Conservation (phyloP, 2,113 vertebrate species). For the Aramus guarauna region DNA sequence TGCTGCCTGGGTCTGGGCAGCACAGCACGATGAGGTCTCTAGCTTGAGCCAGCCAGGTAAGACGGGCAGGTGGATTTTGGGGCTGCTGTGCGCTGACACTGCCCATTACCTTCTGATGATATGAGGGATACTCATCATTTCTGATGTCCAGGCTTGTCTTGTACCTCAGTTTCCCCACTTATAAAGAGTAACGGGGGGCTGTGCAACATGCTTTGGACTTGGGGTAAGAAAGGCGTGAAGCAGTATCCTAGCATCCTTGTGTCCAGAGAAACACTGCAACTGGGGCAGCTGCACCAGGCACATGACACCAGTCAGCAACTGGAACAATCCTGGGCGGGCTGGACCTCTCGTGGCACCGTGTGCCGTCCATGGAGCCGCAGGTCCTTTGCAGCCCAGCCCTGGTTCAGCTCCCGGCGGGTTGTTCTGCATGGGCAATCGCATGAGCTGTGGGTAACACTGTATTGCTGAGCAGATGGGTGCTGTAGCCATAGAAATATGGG, state of each 20-base stretch:
- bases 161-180: not conserved
- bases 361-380: fast-evolving
- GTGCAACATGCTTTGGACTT: not conserved
- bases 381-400: not conserved
- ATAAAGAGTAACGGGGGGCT: fast-evolving
- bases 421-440: not conserved
- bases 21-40: fast-evolving
- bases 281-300: not conserved
- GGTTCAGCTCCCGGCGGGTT: not conserved
- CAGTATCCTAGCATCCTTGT: not conserved
- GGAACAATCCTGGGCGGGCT: fast-evolving
- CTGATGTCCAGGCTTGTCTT: not conserved
- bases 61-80: not conserved
- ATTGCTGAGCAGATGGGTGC: conserved; percentile 26
- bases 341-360: fast-evolving
- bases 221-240: not conserved
- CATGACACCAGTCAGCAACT: not conserved
- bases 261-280: not conserved
- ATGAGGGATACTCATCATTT: fast-evolving
- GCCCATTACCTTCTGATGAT: fast-evolving
- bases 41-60: not conserved
- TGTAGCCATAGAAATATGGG: conserved; percentile 59
- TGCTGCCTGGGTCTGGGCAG: not conserved
- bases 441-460: not conserved
- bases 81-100: not conserved